Evolutionary conservation across 2,797 vertebrate species (phyloP), one percentile per base, ranked within the genome.

Genomic region (Phoeniculus purpureus): DNA sequence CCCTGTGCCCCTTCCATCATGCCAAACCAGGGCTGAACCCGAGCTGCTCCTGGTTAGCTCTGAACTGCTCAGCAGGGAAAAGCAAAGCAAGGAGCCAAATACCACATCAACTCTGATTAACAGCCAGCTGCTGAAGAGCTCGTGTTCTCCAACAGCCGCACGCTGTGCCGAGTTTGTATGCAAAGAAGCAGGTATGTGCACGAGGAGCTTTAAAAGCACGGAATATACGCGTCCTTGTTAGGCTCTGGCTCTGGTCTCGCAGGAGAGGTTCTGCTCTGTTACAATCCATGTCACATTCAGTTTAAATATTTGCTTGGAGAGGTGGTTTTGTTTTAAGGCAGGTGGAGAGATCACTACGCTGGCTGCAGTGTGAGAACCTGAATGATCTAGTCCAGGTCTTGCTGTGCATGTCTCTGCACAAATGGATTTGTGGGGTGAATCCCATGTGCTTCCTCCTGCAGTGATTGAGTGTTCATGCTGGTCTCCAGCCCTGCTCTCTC

Each of bases 281-380:
- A 47, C 3, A 54, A n/a, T 67, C 40, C n/a, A 43, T 19, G 62
- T 68, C 17, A 23, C 2, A 0, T 9, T 29, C 43, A 59, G 55
- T 91, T 85, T 32, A 85, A 85, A 56, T 87, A 82, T 56, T 90
- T 89, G 22, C 50, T 73, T 58, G 47, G n/a, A 78, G 45, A 56
- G 6, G 5, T 12, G 27, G 32, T 61, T 55, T 20, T 43, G 13
- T 62, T 87, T 74, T 67, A 48, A 81, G 61, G 43, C 32, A 61
- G 59, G 12, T 58, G 64, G 55, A 58, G 51, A 87, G 37, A 16
- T 51, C 21, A 5, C 3, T 16, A 64, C 40, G 23, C 27, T 61
- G n/a, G 40, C 7, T 37, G 37, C 26, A 52, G 20, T 18, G 19
- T 22, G 47, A 74, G 54, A 21, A 74, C 16, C 20, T 31, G 34